Base-by-base conservation (phyloP, 2,888 invertebrate species). In the Drosophila crucigera region DNA sequence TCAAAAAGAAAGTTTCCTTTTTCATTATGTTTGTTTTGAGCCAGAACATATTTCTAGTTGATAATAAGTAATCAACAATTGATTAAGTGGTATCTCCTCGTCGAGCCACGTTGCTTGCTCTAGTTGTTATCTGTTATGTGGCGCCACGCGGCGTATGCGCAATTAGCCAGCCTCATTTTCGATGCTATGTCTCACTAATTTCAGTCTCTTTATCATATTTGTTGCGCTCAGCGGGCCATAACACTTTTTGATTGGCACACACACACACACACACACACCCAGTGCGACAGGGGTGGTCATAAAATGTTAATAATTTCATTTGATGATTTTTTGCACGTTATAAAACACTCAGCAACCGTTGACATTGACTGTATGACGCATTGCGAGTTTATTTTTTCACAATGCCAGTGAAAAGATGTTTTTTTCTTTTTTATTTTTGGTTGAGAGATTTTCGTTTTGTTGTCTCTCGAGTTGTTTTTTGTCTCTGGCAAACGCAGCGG, bases 121-220 rank as follows among this genome's bases (percentile, higher is more conserved):
- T 10, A 22, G 41, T 9, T 64, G 37, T 35, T 60, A 25, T 2
- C 37, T 25, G 28, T 28, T 16, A 25, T 89, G 89, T 78, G 66
- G 73, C 67, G 61, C 80, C 84, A 89, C 84, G 88, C 49, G 76
- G 85, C 90, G 90, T 85, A 78, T 85, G 78, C 85, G 88, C 88
- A 87, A 80, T 89, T 89, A 82, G 78, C 68, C 72, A 56, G 74
- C 67, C 62, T 69, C 61, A 62, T 68, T 77, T 55, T 60, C 53
- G 28, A 49, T 37, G 52, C 5, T 30, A 3, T 33, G 28, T 39
- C 47, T 52, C 11, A 16, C 64, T 62, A 68, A 80, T 71, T 76
- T 80, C 53, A 69, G 55, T 53, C 62, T 68, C 62, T 73, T 63
- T 63, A 73, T 60, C 73, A 63, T 49, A 73, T 77, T 77, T 68